phyloP scores from a whole-genome alignment of 2,113 vertebrate genomes.

The Spheniscus mendiculus region DNA sequence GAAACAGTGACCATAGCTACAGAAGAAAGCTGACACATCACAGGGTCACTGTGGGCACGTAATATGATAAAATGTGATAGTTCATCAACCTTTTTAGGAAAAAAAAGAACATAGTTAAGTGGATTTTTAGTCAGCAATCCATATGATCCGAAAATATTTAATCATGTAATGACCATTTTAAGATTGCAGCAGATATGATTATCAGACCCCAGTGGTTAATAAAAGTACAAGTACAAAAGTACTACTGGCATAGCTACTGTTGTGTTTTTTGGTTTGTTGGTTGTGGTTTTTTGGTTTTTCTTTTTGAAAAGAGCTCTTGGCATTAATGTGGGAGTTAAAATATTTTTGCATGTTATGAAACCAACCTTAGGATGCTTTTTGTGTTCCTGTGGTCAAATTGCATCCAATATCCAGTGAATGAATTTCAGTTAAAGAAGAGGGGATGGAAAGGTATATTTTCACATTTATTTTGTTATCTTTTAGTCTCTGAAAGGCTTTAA shows the following conservation, averaged over 20 bases:
- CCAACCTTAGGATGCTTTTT: not conserved
- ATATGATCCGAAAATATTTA: not conserved
- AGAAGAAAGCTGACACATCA: not conserved
- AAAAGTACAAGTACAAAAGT: not conserved
- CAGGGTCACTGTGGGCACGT: accelerated
- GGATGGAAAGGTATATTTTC: not conserved
- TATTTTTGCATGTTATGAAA: not conserved
- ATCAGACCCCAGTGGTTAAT: not conserved
- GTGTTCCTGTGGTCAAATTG: not conserved
- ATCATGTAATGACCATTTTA: not conserved
- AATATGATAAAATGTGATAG: not conserved
- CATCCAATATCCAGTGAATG: not conserved
- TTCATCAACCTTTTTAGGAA: not conserved
- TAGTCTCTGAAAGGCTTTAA: not conserved
- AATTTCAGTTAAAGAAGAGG: not conserved
- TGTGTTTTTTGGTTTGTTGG: not conserved
- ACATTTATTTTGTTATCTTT: not conserved
- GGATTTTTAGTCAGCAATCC: not conserved
- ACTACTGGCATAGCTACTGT: not conserved
- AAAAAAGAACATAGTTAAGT: not conserved
- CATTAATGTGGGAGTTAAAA: not conserved
- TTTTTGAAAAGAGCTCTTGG: not conserved
- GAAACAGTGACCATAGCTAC: not conserved
- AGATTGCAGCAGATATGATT: not conserved
- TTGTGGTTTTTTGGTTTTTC: not conserved